These are phyloP conservation scores for Drosophila insularis DNA, from an alignment of 1,140 invertebrate genomes.

Conservation along the genomic window DNA sequence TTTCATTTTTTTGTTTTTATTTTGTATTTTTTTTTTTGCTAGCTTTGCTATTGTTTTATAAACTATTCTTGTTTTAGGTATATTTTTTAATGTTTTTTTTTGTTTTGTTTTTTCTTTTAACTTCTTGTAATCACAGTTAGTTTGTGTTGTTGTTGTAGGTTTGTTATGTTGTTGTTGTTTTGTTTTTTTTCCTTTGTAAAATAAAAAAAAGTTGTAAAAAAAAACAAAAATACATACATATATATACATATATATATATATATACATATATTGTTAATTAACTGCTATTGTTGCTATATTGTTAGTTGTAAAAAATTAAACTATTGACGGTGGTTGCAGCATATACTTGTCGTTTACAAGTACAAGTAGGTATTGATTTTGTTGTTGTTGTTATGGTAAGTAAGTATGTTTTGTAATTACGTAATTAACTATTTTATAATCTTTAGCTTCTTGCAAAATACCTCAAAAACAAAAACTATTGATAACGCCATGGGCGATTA, in stretches of 20 bases:
- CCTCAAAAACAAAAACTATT: neutral
- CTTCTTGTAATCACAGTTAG: constrained; percentile 78
- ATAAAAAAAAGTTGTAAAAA: neutral
- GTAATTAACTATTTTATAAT: constrained; percentile 65
- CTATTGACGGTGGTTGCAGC: constrained; percentile 75
- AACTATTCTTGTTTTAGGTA: constrained; percentile 36
- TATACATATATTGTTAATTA: constrained; percentile 31
- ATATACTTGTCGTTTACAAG: constrained; percentile 23
- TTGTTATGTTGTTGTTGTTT: constrained; percentile 17
- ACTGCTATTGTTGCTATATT: constrained; percentile 43
- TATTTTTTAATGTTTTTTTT: constrained; percentile 33
- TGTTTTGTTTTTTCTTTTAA: constrained; percentile 56
- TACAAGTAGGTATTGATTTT: neutral
- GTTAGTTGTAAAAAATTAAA: constrained; percentile 54
- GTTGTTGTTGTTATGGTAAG: neutral
- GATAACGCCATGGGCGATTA: too few relatives aligned
- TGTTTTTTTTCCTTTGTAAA: neutral
- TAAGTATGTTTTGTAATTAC: constrained; percentile 18
- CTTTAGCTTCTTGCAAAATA: constrained; percentile 31
- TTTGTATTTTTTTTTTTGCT: constrained; percentile 33
- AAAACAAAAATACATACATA: too few relatives aligned
- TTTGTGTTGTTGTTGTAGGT: constrained; percentile 76
- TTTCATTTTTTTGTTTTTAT: neutral
- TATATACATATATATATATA: too few relatives aligned
- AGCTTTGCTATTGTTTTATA: constrained; percentile 69